Base-by-base conservation (phyloP, 2,797 vertebrate genomes). In the Gallirallus australis region DNA sequence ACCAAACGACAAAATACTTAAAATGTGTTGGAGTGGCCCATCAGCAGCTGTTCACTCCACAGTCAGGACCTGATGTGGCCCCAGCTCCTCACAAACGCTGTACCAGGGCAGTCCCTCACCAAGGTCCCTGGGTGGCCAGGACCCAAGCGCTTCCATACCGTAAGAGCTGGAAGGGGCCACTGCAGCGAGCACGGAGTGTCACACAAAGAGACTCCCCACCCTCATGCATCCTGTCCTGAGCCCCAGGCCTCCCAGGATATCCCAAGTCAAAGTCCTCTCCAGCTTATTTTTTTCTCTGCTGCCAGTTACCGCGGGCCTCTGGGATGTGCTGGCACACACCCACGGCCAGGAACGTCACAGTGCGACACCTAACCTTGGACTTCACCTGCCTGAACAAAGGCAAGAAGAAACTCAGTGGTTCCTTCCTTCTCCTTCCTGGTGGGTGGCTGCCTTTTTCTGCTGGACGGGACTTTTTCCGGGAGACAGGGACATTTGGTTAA, bases 351-450 rank as follows among this genome's bases (percentile, higher is more conserved):
- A 83, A 80, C 1, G 2, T 25, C 60, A 82, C 65, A 0, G 0
- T 68, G 73, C 75, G 72, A 83, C 52, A 65, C 35, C 64, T 56
- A 76, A 56, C 89, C 94, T 96, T 95, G 95, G 89, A 92, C 75
- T 94, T 91, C 19, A 85, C 69, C 57, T 75, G 90, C 30, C 54
- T 0, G 2, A 95, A 89, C 65, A 95, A 94, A 94, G 47, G 53
- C 57, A 83, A 93, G 53, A 94, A 87, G 48, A 88, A 45, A 24
- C 31, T 47, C 7, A 0, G 50, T 2, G 1, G 53, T 71, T 42
- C 77, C 73, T 91, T 97, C 86, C 88, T 95, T 69, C 61, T 86
- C 52, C 57, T 95, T 81, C 61, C 59, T 12, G 0, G 70, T 0
- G 18, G 54, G 71, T 40, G 52, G 54, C 60, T 72, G 77, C 14